These are phyloP conservation scores for Hypsopygia costalis DNA, from an alignment of 2,888 invertebrate species.

Conservation along the genomic window DNA sequence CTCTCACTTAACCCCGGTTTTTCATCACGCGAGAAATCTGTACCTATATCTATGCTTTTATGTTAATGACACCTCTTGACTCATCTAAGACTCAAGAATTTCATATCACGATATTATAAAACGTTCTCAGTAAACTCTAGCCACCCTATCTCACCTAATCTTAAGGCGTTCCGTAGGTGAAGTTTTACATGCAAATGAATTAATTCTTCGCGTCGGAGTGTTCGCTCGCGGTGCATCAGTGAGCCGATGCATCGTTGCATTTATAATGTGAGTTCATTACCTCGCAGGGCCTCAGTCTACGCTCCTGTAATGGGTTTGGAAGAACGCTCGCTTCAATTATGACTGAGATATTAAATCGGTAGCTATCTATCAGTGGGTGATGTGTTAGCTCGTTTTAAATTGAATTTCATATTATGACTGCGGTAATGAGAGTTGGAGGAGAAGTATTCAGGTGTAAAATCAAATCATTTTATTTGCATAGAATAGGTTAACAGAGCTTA, in stretches of 20 bases:
- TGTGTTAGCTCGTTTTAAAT: too few relatives aligned
- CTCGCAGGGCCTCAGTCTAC: constrained; percentile 55
- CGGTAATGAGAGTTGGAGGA: too few relatives aligned
- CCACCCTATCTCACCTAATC: constrained; percentile 50
- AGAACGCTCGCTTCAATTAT: constrained; percentile 75
- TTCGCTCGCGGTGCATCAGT: constrained; percentile 54
- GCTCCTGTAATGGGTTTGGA: constrained; percentile 68
- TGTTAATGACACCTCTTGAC: too few relatives aligned
- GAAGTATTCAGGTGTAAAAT: too few relatives aligned
- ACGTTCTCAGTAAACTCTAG: constrained; percentile 9
- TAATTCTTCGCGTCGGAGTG: constrained; percentile 73
- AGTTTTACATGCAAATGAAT: constrained; percentile 79
- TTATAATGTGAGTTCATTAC: constrained; percentile 79
- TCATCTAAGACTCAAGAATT: neutral
- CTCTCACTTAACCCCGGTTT: too few relatives aligned
- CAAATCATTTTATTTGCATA: too few relatives aligned
- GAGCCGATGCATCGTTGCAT: constrained; percentile 75
- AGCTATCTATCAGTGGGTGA: constrained; percentile 30
- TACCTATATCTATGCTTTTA: too few relatives aligned
- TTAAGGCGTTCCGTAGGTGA: constrained; percentile 56
- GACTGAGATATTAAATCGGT: constrained; percentile 69
- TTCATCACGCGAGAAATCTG: too few relatives aligned
- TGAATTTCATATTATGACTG: too few relatives aligned
- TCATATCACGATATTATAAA: constrained; percentile 14
- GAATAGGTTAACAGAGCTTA: too few relatives aligned